phyloP scores from a whole-genome alignment of 92 coral and sea anemone species.

The Parazoanthus atlanticus region DNA sequence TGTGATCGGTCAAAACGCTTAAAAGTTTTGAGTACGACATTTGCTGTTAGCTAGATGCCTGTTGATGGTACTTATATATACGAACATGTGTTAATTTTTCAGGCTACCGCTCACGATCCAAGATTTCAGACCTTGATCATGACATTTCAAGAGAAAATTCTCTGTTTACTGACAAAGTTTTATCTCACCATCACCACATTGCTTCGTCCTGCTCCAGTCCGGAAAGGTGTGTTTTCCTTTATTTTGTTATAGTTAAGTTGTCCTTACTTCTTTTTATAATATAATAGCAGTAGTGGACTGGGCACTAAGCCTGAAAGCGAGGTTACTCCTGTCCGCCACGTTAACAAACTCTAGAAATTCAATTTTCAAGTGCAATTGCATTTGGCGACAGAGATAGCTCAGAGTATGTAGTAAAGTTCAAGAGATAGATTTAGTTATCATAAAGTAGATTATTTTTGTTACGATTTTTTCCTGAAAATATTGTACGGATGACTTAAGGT shows the following conservation, averaged over 20 bases:
- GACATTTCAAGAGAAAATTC: conserved; percentile 26
- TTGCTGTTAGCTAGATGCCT: not conserved
- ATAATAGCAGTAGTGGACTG: no score
- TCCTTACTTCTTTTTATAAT: no score
- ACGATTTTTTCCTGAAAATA: no score
- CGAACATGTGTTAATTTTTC: not conserved
- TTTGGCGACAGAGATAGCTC: no score
- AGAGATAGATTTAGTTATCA: no score
- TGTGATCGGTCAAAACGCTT: not conserved
- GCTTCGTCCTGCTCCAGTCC: conserved; percentile 42
- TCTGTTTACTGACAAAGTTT: conserved; percentile 29
- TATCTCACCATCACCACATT: conserved; percentile 24
- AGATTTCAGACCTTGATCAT: conserved; percentile 37
- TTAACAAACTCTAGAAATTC: no score
- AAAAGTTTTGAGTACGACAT: not conserved
- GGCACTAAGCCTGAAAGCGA: no score
- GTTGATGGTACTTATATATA: not conserved
- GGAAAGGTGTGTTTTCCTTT: conserved; percentile 4
- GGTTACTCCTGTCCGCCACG: no score
- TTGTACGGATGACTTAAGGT: no score
- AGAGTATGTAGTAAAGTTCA: no score
- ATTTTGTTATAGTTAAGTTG: not conserved
- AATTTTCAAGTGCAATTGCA: no score
- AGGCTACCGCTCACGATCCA: conserved; percentile 45
- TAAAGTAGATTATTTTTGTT: no score